Conservation (phyloP, 2,113 vertebrate genomes). For the Planiliza haematocheilus region DNA sequence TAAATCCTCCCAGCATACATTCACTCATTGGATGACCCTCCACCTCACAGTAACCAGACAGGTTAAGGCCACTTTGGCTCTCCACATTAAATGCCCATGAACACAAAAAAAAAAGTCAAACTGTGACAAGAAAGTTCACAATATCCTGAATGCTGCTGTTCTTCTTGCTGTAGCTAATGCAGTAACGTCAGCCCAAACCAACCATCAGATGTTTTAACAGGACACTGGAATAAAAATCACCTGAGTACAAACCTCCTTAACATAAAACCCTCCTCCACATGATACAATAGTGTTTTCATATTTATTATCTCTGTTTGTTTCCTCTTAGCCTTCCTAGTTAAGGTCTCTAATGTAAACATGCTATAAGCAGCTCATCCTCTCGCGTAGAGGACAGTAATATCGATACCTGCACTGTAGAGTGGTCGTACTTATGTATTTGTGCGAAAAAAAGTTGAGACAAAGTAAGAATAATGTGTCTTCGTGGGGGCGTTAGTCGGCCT, state of each 20-base stretch:
- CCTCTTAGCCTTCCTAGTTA: neutral
- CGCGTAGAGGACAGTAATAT: neutral
- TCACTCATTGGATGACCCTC: constrained; percentile 4
- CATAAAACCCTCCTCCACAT: neutral
- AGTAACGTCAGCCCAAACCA: constrained; percentile 19
- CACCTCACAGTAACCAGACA: constrained; percentile 13
- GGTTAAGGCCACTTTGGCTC: constrained; percentile 2
- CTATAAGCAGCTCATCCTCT: constrained; percentile 1
- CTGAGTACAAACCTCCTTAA: constrained; percentile 46
- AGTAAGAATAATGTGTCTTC: neutral
- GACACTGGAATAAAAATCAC: constrained; percentile 17
- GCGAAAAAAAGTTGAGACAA: neutral
- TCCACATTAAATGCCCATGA: neutral
- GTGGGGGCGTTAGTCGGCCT: constrained; percentile 31
- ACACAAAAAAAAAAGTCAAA: neutral
- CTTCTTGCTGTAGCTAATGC: neutral
- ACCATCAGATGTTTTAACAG: constrained; percentile 7
- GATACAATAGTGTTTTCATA: constrained; percentile 3
- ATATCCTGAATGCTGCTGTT: neutral
- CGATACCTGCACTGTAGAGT: neutral
- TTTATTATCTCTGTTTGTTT: neutral
- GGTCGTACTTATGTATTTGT: neutral
- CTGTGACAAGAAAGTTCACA: neutral
- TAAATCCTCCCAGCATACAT: constrained; percentile 15
- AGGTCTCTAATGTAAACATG: constrained; percentile 35